Evolutionary conservation across 2,888 invertebrate genomes (phyloP).

Genomic region (Anarsia innoxiella): DNA sequence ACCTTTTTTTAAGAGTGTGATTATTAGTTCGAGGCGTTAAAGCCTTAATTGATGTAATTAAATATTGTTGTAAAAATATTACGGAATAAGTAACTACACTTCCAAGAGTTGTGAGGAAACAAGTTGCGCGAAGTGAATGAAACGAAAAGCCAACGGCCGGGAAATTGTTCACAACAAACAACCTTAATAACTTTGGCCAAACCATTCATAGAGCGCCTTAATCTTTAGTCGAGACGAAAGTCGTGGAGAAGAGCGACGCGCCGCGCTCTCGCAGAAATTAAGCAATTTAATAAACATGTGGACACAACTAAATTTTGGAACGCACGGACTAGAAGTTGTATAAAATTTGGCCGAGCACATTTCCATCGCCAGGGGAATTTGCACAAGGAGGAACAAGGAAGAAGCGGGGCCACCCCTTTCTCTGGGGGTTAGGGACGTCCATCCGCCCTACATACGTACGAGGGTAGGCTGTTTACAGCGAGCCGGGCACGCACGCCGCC

Average conservation of each 20-base stretch:
- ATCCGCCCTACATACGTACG: slow-evolving; percentile 66
- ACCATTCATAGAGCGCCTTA: slow-evolving; percentile 47
- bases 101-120: slow-evolving; percentile 28
- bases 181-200: slow-evolving; percentile 48
- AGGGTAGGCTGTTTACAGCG: slow-evolving; percentile 70
- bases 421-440: slow-evolving; percentile 56
- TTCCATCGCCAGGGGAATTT: slow-evolving; percentile 75
- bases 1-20: no score
- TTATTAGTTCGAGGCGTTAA: no score
- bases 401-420: slow-evolving; percentile 61
- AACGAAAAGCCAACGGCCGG: slow-evolving; percentile 57
- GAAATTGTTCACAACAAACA: slow-evolving; percentile 50
- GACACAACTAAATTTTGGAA: slow-evolving; percentile 46
- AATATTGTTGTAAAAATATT: no score
- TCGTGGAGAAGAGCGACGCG: slow-evolving; percentile 3
- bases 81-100: slow-evolving; percentile 18
- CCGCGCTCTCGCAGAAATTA: slow-evolving; percentile 15
- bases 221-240: slow-evolving; percentile 25
- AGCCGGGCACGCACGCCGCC: slow-evolving; percentile 67
- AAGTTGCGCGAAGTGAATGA: slow-evolving; percentile 41
- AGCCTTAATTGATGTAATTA: no score
- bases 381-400: slow-evolving; percentile 75
- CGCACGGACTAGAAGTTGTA: slow-evolving; percentile 69
- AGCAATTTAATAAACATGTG: slow-evolving; percentile 26
- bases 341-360: slow-evolving; percentile 74